Base-by-base conservation (phyloP, 2,888 invertebrate species). In the Drosophila falleni region DNA sequence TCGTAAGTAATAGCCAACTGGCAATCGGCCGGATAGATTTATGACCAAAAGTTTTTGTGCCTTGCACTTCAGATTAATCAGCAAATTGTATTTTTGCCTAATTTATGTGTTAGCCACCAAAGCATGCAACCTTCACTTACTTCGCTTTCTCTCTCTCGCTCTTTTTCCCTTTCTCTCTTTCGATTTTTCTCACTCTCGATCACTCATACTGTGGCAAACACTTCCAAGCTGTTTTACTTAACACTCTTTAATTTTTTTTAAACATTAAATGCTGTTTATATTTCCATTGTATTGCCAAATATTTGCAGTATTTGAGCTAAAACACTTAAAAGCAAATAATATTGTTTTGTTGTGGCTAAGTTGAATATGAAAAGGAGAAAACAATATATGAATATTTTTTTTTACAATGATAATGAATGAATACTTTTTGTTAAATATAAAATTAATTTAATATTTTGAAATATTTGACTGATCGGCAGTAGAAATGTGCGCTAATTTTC, bases 31-130 rank as follows among this genome's bases (percentile, higher is more conserved):
- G 41, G 61, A 74, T 76, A 84, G 84, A 89, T 89, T 89, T 89
- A 90, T 84, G 88, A 51, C 59, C 51, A 55, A 75, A 85, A 89
- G 66, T 89, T 90, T 86, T 87, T 80, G 66, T 72, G 71, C 78
- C 61, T 68, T 82, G 76, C 81, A 71, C 77, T 77, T 80, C 75
- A 87, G 89, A 89, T 89, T 86, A 89, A 89, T 90, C 89, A 89
- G 87, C 89, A 89, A 90, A 90, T 88, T 89, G 80, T 82, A 89
- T 86, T 77, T 77, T 71, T 65, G 63, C 56, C 78, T 86, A 86
- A 90, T 90, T 90, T 90, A 90, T 89, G 80, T 69, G 56, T n/a
- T 54, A 11, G 16, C 46, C 59, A 37, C 51, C 37, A 41, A 47
- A 44, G 41, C 42, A 15, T 53, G 44, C 23, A 26, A 44, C 44